Conservation (phyloP, 2,888 invertebrate species). For the Ceratothoa steindachneri region DNA sequence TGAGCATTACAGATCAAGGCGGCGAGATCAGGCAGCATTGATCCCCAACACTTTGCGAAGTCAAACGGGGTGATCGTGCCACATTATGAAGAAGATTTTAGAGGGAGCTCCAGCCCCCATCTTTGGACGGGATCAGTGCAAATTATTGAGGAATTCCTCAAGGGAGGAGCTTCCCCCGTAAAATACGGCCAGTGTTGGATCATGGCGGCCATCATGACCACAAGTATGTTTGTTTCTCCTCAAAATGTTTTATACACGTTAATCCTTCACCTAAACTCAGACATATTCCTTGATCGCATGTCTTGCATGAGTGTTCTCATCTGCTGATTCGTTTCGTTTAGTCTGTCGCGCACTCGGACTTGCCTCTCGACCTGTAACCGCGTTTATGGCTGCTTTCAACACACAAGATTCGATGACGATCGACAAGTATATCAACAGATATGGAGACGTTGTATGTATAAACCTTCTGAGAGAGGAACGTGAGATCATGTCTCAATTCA, state of each 20-base stretch:
- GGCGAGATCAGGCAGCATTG: not conserved
- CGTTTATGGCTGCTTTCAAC: constrained; percentile 73
- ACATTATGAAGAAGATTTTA: constrained; percentile 59
- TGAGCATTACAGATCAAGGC: constrained; percentile 69
- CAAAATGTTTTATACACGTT: no score
- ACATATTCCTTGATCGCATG: not conserved
- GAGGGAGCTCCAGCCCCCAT: constrained; percentile 32
- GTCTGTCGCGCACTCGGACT: constrained; percentile 72
- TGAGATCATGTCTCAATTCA: no score
- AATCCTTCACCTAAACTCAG: no score
- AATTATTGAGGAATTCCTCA: constrained; percentile 32
- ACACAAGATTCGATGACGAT: constrained; percentile 70
- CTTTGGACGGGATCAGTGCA: constrained; percentile 33
- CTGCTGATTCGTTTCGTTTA: no score
- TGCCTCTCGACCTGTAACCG: constrained; percentile 71
- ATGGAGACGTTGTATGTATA: constrained; percentile 62
- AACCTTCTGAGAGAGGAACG: no score
- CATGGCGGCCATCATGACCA: constrained; percentile 68
- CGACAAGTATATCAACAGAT: constrained; percentile 69
- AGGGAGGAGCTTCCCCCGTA: constrained; percentile 61
- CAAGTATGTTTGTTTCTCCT: constrained; percentile 58
- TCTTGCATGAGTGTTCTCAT: not conserved
- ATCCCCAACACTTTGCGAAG: constrained; percentile 57
- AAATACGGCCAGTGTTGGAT: constrained; percentile 82
- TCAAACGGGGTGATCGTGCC: constrained; percentile 56